Base-by-base conservation (phyloP, 2,113 vertebrate genomes). In the Amblyopsis rosae region DNA sequence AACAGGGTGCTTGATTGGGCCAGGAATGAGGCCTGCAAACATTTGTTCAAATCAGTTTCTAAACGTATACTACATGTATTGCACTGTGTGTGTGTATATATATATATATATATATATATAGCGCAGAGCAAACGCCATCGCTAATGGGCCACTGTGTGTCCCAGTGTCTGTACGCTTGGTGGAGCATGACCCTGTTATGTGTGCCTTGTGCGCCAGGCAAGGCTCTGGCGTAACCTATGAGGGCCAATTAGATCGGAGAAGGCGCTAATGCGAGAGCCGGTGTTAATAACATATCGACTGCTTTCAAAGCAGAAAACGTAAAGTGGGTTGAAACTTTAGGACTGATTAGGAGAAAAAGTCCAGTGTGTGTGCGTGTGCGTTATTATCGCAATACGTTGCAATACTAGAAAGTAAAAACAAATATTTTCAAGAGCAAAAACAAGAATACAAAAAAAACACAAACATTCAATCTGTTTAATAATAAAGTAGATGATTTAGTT, bases 221-320 rank as follows among this genome's bases (percentile, higher is more conserved):
- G 3, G 9, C 19, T 67, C 67, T 82, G 77, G 70, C 82, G 51
- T 72, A 75, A 70, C 58, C 19, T 51, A 55, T 45, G 61, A 72
- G 65, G 65, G 54, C 72, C 62, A 81, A 72, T 86, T 83, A 79
- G 60, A 73, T 67, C 59, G 9, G 13, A 49, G 57, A 6, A 72
- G 71, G 68, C 12, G 49, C 65, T 67, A 79, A 59, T 70, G 67
- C 72, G 67, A 66, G 73, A 80, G 47, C 58, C 54, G 0, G 55
- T 1, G 50, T 76, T 69, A 64, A 64, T 26, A 59, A 15, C 55
- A 54, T 45, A 33, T 64, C 1, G 69, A 45, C 50, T 41, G 16
- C 47, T 32, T 54, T 55, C 33, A 56, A 45, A 45, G 62, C 12
- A 9, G 9, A 10, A 8, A 64, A 33, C 33, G 12, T 47, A 65